These are phyloP conservation scores for Forficula auricularia DNA, from an alignment of 1,140 invertebrate genomes.

Conservation along the genomic window DNA sequence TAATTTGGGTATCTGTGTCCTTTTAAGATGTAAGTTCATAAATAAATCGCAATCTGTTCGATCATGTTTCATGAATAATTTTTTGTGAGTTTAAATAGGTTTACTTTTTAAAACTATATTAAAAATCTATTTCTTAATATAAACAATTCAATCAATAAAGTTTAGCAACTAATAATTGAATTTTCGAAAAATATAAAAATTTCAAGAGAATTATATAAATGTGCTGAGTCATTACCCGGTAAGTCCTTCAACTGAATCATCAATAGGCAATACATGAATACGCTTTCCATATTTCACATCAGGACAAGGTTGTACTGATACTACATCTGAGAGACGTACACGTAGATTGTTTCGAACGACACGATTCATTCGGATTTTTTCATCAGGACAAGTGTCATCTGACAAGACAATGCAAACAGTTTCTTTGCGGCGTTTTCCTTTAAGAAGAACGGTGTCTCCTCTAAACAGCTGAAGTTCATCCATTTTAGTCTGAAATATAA, in stretches of 20 bases:
- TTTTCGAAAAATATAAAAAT: too few species aligned
- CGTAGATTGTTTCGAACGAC: slow-evolving; percentile 93
- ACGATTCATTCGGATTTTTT: slow-evolving; percentile 97
- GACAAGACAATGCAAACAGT: slow-evolving; percentile 96
- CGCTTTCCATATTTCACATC: slow-evolving; percentile 97
- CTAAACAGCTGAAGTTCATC: slow-evolving; percentile 95
- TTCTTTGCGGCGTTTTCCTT: slow-evolving; percentile 94
- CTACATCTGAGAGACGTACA: slow-evolving; percentile 87
- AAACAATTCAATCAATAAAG: too few species aligned
- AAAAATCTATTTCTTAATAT: too few species aligned
- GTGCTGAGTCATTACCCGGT: too few species aligned
- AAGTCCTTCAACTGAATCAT: slow-evolving; percentile 95
- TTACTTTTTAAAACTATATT: too few species aligned
- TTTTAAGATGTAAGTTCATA: too few species aligned
- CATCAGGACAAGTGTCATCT: slow-evolving; percentile 87
- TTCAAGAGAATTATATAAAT: too few species aligned
- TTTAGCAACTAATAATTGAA: too few species aligned
- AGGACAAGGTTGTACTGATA: slow-evolving; percentile 83
- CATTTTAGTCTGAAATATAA: slow-evolving; percentile 72
- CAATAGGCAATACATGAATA: slow-evolving; percentile 95
- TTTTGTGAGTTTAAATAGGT: too few species aligned
- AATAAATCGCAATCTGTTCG: too few species aligned
- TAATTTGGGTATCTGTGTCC: too few species aligned
- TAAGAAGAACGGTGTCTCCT: slow-evolving; percentile 91
- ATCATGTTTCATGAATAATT: too few species aligned